These are phyloP conservation scores for Colossoma macropomum DNA, from an alignment of 2,113 vertebrate species.

Conservation along the genomic window DNA sequence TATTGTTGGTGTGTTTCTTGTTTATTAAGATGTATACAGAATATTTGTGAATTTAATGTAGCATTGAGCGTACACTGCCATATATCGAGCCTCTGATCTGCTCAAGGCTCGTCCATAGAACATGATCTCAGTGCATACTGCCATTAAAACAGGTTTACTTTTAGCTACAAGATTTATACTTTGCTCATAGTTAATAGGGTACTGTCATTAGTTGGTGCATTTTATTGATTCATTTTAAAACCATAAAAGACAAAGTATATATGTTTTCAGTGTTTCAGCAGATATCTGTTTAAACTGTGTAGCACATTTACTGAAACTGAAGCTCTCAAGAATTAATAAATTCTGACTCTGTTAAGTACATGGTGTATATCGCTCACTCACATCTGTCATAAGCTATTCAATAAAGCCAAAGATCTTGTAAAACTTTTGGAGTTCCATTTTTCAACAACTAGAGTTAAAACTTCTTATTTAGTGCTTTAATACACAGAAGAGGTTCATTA, in stretches of 20 bases:
- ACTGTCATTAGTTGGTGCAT: neutral
- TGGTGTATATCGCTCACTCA: neutral
- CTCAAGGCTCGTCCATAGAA: neutral
- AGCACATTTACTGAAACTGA: neutral
- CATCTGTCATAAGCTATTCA: slow-evolving; percentile 15
- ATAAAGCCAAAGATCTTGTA: neutral
- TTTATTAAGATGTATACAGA: slow-evolving; percentile 27
- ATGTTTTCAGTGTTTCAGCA: too few species aligned
- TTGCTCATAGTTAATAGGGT: neutral
- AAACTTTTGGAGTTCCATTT: neutral
- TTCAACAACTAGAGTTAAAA: neutral
- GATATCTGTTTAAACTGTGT: neutral
- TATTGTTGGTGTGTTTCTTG: neutral
- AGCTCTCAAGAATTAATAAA: neutral
- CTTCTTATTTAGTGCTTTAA: neutral
- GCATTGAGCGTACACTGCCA: slow-evolving; percentile 74
- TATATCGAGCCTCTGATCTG: neutral
- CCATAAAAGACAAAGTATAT: neutral
- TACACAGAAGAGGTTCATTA: neutral
- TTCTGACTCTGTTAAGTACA: neutral
- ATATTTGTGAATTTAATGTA: slow-evolving; percentile 60
- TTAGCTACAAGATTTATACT: neutral
- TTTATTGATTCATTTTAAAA: neutral
- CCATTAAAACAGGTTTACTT: neutral
- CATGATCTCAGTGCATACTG: neutral